These are phyloP conservation scores for Byasa hedistus DNA, from an alignment of 2,888 invertebrate species.

Conservation along the genomic window DNA sequence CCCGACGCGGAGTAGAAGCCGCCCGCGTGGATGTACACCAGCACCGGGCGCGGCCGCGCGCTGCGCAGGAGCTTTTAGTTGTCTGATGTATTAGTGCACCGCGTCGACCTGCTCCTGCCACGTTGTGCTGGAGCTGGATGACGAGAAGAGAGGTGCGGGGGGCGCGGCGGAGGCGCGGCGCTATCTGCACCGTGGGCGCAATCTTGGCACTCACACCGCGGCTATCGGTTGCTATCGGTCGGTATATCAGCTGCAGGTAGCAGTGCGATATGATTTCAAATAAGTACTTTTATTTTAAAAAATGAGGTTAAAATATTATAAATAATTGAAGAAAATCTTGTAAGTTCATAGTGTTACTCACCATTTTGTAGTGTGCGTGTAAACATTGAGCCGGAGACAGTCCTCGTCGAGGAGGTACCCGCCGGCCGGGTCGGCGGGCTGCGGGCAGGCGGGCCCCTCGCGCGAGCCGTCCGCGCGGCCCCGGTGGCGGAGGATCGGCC, in stretches of 20 bases:
- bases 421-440: conserved; percentile 51
- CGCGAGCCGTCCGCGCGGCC: conserved; percentile 76
- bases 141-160: too few relatives aligned
- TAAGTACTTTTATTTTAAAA: too few relatives aligned
- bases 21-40: conserved; percentile 85
- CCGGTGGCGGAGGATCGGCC: conserved; percentile 69
- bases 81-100: too few relatives aligned
- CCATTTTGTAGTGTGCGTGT: conserved; percentile 53
- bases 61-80: conserved; percentile 31
- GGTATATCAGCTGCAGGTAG: neutral
- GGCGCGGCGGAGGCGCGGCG: too few relatives aligned
- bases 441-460: conserved; percentile 82
- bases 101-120: neutral
- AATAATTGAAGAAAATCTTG: neutral
- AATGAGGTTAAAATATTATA: too few relatives aligned
- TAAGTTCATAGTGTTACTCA: conserved; percentile 16
- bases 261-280: neutral
- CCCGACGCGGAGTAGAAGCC: conserved; percentile 82
- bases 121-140: too few relatives aligned
- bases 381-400: conserved; percentile 83
- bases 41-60: conserved; percentile 74
- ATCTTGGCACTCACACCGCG: too few relatives aligned
- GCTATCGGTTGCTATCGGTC: neutral
- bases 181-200: too few relatives aligned
- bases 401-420: conserved; percentile 75